phyloP scores from a whole-genome alignment of 1,140 invertebrate genomes.

The Pseudoatta argentina region DNA sequence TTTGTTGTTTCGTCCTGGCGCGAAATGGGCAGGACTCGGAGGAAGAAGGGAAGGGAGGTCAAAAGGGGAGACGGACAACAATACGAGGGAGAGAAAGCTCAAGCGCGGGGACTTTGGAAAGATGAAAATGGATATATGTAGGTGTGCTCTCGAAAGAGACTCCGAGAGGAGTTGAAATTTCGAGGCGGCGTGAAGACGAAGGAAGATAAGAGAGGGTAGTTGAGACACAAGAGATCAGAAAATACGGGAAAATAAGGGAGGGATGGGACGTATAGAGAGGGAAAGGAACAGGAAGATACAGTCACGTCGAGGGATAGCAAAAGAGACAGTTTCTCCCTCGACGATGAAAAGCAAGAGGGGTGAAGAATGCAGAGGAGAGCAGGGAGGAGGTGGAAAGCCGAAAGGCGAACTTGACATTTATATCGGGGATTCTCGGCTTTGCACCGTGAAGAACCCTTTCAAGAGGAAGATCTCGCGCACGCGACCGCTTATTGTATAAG shows the following conservation, averaged over 20 bases:
- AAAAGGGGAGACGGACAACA: background rate
- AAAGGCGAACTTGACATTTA: conserved; percentile 86
- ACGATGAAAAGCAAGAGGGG: conserved; percentile 68
- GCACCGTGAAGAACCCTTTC: conserved; percentile 81
- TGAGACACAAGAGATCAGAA: conserved; percentile 66
- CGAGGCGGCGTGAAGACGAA: background rate
- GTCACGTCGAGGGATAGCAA: conserved; percentile 76
- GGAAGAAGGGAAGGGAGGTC: background rate
- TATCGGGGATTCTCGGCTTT: conserved; percentile 86
- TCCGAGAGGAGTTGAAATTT: conserved; percentile 60
- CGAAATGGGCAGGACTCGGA: conserved; percentile 9
- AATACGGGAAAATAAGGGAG: conserved; percentile 18
- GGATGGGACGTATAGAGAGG: conserved; percentile 38
- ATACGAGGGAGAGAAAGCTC: conserved; percentile 40
- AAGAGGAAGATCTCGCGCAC: conserved; percentile 50
- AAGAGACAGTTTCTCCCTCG: conserved; percentile 73
- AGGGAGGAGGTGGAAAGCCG: conserved; percentile 78
- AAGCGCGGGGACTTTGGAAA: conserved; percentile 61
- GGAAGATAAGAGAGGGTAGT: conserved; percentile 31
- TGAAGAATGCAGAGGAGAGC: background rate
- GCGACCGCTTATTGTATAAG: conserved; percentile 34
- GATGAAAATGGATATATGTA: conserved; percentile 56
- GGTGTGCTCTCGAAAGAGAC: conserved; percentile 48
- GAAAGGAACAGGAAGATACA: conserved; percentile 68
- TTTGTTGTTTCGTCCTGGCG: conserved; percentile 79